Percentiles rank a stretch among this genome's conserved stretches.
These are phyloP conservation scores for Suncus etruscus DNA, from an alignment of 2,113 vertebrate species.

Conservation along the genomic window DNA sequence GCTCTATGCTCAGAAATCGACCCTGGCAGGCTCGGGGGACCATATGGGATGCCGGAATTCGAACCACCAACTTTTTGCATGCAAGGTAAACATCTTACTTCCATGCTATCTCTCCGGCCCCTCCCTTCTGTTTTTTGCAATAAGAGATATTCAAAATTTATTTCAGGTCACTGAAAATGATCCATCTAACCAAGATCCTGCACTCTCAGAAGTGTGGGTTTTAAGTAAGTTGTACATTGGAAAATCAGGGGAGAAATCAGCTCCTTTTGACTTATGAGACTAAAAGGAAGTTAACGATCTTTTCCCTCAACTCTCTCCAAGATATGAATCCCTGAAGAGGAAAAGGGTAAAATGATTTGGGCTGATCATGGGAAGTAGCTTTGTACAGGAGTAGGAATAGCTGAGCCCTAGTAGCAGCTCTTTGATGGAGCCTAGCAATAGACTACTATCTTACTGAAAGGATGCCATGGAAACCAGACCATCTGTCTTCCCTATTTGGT, in stretches of 20 bases:
- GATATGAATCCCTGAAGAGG: not conserved
- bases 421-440: not conserved
- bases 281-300: conserved; percentile 16
- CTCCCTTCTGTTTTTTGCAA: not conserved
- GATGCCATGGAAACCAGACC: not conserved
- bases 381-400: not conserved
- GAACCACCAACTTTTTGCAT: too few species aligned
- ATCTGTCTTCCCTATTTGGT: not conserved
- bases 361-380: not conserved
- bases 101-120: too few species aligned
- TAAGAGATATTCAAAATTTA: conserved; percentile 43
- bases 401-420: not conserved
- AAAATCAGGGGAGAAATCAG: conserved; percentile 26
- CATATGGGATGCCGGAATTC: too few species aligned
- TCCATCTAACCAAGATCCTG: conserved; percentile 8
- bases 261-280: conserved; percentile 38
- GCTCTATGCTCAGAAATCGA: too few species aligned
- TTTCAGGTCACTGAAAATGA: not conserved
- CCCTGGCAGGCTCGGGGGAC: too few species aligned
- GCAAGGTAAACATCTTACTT: too few species aligned
- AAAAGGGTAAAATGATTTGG: not conserved
- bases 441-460: not conserved
- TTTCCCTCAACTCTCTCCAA: not conserved
- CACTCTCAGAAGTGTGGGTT: not conserved
- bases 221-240: not conserved